phyloP scores from a whole-genome alignment of 2,113 vertebrate species.

The Nyctibius bracteatus region DNA sequence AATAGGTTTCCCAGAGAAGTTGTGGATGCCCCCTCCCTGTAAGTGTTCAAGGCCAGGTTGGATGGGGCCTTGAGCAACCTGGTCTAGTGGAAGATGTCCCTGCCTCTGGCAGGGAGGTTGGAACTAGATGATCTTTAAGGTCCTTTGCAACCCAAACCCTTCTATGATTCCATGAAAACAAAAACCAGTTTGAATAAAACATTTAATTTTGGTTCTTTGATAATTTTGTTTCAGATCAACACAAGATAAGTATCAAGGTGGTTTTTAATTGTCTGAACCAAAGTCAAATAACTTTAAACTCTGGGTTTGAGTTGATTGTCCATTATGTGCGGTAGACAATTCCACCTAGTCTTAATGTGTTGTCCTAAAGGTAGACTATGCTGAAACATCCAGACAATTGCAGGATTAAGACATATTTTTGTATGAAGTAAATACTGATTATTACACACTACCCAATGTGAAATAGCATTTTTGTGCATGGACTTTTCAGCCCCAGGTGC shows the following conservation, averaged over 20 bases:
- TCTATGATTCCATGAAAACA: no score
- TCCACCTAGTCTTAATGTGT: background rate
- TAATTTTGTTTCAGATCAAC: background rate
- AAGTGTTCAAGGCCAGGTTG: no score
- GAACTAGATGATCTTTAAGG: no score
- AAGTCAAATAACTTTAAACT: background rate
- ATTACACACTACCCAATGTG: background rate
- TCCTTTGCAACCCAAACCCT: no score
- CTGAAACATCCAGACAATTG: background rate
- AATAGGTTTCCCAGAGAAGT: no score
- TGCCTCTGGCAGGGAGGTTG: no score
- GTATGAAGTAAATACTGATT: background rate
- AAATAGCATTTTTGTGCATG: background rate
- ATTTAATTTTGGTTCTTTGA: background rate
- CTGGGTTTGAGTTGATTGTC: background rate
- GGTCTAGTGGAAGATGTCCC: no score
- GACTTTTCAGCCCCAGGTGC: background rate
- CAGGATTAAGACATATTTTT: background rate
- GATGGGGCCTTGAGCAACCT: no score
- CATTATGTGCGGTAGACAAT: background rate
- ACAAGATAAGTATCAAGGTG: background rate
- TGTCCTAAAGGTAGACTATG: background rate
- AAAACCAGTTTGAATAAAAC: background rate
- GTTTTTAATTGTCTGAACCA: background rate
- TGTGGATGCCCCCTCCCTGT: no score